A percentile compares a stretch with the other conserved stretches of the same genome.
phyloP scores from a whole-genome alignment of 1,140 invertebrate species.

The Reticulitermes speratus region DNA sequence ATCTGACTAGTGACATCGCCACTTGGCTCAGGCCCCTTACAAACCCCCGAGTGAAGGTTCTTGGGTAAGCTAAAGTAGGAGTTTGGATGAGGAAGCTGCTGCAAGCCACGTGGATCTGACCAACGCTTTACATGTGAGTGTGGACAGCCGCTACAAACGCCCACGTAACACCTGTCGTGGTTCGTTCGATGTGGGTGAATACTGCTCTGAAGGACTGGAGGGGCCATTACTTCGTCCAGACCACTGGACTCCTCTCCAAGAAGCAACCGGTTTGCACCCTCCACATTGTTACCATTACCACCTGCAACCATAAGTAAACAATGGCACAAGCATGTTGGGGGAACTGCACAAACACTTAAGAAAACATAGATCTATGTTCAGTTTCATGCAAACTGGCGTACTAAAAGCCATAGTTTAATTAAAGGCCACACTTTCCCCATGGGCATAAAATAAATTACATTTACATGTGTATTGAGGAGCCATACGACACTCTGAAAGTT shows the following conservation, averaged over 20 bases:
- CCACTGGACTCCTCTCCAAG: not conserved
- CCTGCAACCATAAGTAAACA: not conserved
- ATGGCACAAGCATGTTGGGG: not conserved
- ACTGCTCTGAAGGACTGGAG: conserved; percentile 13
- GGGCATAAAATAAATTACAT: no score
- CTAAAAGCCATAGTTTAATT: no score
- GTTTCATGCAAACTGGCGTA: not conserved
- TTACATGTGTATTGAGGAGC: no score
- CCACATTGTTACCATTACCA: not conserved
- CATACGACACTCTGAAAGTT: no score
- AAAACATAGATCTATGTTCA: not conserved
- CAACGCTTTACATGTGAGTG: conserved; percentile 10
- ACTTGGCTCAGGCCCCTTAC: not conserved
- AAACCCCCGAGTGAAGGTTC: not conserved
- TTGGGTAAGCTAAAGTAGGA: conserved; percentile 23
- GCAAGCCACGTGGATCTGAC: conserved; percentile 15
- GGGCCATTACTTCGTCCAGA: not conserved
- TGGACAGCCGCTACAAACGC: not conserved
- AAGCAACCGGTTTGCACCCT: not conserved
- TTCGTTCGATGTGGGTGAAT: conserved; percentile 13
- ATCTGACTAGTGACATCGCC: not conserved
- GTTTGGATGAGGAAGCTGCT: not conserved
- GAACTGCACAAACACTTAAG: not conserved
- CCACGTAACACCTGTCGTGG: conserved; percentile 17
- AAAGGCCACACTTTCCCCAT: no score